Evolutionary conservation across 2,113 vertebrate species (phyloP), one percentile per base, ranked within the genome.

Genomic region (Danio rerio): DNA sequence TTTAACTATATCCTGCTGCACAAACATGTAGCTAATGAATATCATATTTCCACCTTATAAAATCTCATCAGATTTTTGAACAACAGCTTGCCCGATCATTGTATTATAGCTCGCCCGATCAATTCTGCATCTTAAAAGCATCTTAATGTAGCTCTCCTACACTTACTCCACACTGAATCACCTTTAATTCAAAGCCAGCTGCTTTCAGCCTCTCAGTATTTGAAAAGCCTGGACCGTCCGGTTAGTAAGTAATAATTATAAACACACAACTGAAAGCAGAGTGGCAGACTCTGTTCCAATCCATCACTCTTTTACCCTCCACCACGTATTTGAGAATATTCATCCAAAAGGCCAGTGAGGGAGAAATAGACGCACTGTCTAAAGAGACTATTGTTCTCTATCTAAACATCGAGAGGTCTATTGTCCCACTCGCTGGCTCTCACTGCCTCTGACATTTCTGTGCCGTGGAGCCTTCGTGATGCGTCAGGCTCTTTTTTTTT

Each of bases 311-410:
- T 50, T 84, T 88, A 56, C 89, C 89, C 87, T 31, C 85, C n/a
- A 40, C 84, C 9, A 73, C 42, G 68, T 85, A 85, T 82, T 86
- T 50, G 86, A 81, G 89, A 88, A 93, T 90, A 92, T 92, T 92
- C 88, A 88, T 83, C 83, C 83, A 88, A 91, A 93, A 93, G 91
- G 93, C 90, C 91, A 93, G 85, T 82, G 82, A 84, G 85, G 85
- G 83, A 91, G 88, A 87, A 87, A 86, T 78, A 88, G 88, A 87
- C 75, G 78, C 84, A 87, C 88, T 89, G 88, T 92, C 91, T 90
- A 89, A 90, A 87, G 87, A 90, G 86, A 81, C 89, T 69, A 91
- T 93, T 93, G 92, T 93, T 88, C 58, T 87, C 88, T 94, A 93
- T 93, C 91, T 81, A 87, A 91, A 93, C 89, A 93, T 92, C 91